These are phyloP conservation scores for Eledone cirrhosa DNA, from an alignment of 2,888 invertebrate species.

Conservation along the genomic window DNA sequence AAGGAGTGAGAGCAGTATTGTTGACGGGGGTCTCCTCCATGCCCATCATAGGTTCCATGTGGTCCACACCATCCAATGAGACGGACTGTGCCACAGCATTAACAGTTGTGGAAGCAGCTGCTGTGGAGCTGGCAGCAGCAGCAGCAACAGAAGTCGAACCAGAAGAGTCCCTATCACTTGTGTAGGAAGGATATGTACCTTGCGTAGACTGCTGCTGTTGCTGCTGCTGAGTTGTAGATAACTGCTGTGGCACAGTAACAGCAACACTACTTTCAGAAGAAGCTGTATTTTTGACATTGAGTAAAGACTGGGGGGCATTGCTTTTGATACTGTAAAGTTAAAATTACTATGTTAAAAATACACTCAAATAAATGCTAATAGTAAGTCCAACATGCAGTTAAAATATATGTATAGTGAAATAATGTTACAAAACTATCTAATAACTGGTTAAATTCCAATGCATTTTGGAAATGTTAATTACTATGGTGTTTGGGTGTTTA, in stretches of 20 bases:
- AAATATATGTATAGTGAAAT: too few species aligned
- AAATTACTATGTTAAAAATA: too few species aligned
- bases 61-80: slow-evolving; percentile 37
- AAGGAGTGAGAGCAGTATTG: slow-evolving; percentile 32
- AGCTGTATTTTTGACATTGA: not conserved
- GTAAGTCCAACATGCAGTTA: too few species aligned
- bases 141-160: not conserved
- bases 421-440: too few species aligned
- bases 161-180: slow-evolving; percentile 18
- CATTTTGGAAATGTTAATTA: too few species aligned
- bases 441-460: too few species aligned
- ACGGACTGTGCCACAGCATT: slow-evolving; percentile 34
- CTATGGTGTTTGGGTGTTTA: too few species aligned
- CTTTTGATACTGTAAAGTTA: too few species aligned
- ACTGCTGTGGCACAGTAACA: slow-evolving; percentile 7
- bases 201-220: slow-evolving; percentile 7
- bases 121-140: not conserved
- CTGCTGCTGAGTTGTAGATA: not conserved
- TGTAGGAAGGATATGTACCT: not conserved
- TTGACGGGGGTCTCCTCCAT: slow-evolving; percentile 36
- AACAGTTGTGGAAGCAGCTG: slow-evolving; percentile 39
- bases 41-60: slow-evolving; percentile 42
- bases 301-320: not conserved
- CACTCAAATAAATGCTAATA: too few species aligned
- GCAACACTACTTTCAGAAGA: slow-evolving; percentile 20